Base-by-base conservation (phyloP, 2,888 invertebrate species). In the Stratiomys singularior region DNA sequence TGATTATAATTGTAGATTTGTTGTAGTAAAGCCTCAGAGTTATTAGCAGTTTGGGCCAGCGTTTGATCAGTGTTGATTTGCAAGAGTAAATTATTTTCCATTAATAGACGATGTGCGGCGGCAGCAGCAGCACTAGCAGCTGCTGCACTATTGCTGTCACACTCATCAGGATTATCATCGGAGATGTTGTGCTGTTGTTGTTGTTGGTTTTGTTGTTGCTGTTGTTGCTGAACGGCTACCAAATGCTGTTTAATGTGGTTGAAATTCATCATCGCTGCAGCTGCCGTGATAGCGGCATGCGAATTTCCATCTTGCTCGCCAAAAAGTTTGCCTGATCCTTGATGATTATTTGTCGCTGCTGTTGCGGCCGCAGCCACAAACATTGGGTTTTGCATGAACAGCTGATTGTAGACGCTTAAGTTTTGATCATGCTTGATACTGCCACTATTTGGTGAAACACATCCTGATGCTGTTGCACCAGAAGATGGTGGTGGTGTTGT, bases 1-100 rank as follows among this genome's bases (percentile, higher is more conserved):
- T 86, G 86, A 81, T 85, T 87, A 80, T 84, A 85, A 80, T 83
- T 85, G 80, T 85, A 86, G 23, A 86, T 80, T 78, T 86, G 85
- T 79, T 86, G 84, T 76, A 86, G 81, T 47, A 85, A 82, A 18
- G 58, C 37, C 78, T 86, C 85, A 78, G 81, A 81, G 79, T 80
- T 80, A 66, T 81, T 81, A 25, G 80, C 47, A 60, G 78, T 78
- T 23, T 71, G 58, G 13, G 30, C 18, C 28, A 64, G 44, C 2
- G 47, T 64, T 63, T 81, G 80, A 46, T 80, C 81, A 44, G 82
- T 80, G 79, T 83, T 82, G 18, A 82, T 82, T 80, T 82, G 82
- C 37, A 82, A 64, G 79, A 83, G 79, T 56, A 82, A 77, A 81
- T 83, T 83, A 63, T 82, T 84, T 77, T 81, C 82, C 81, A 82